Evolutionary conservation across 2,113 vertebrate genomes (phyloP), one percentile per base, ranked within the genome.

Genomic region (Hippocampus guttulatus): DNA sequence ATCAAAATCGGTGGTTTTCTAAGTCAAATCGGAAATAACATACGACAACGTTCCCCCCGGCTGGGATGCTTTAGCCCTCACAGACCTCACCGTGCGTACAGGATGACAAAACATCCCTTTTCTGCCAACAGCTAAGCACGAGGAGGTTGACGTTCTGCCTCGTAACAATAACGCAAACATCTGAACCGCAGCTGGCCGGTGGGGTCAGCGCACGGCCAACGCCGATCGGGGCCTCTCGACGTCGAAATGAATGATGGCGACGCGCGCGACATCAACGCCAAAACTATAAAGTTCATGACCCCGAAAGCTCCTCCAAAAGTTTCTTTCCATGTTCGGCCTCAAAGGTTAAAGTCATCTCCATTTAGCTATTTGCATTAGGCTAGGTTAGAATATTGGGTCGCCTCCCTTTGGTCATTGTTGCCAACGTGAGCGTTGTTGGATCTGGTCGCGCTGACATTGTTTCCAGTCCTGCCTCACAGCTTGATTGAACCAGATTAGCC

Each of bases 141-240:
- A 58, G 55, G 55, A 58, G 55, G 18, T 58, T 27, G 25, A 27
- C 25, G 25, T 27, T 12, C 55, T 27, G 23, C 3, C 55, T 58
- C 23, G 55, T 58, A 58, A 58, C 55, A 58, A 58, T 27, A 58
- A 87, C 70, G 84, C 8, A 70, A 88, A 85, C 85, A 91, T 91
- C 89, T 90, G 90, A 93, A 89, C 91, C 93, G 92, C 93, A 95
- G 93, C 93, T 95, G 93, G 92, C 93, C 91, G 91, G 92, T 92
- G 80, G 23, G 93, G 93, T 92, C 94, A 96, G 91, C 88, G 82
- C 86, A 64, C 86, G 94, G 95, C 94, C 94, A 95, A 90, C 90
- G 91, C 92, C 88, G 91, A 92, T 92, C 92, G 90, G 90, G 91
- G 89, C 90, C 84, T 93, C 85, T 82, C 85, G 91, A 92, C 92